These are phyloP conservation scores for Etheostoma cragini DNA, from an alignment of 2,113 vertebrate genomes.

Conservation along the genomic window DNA sequence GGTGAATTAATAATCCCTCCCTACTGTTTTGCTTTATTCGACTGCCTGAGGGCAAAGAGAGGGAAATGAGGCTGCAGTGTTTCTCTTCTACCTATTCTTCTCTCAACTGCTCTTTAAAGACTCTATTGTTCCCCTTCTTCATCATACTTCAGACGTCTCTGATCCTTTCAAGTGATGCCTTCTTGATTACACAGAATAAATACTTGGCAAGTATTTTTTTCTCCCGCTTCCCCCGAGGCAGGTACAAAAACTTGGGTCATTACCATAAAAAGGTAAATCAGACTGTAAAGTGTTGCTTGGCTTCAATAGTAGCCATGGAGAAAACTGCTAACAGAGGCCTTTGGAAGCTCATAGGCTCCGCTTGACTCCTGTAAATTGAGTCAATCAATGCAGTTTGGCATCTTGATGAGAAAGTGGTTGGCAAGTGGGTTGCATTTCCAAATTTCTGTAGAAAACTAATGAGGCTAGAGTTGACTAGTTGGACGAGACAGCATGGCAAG, in stretches of 20 bases:
- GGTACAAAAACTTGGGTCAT: conserved; percentile 67
- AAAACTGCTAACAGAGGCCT: conserved; percentile 71
- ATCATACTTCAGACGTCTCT: conserved; percentile 17
- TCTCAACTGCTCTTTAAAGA: conserved; percentile 48
- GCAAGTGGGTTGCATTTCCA: conserved; percentile 25
- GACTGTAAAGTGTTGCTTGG: conserved; percentile 59
- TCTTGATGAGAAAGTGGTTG: conserved; percentile 55
- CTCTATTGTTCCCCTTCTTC: conserved; percentile 61
- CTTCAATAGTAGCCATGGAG: conserved; percentile 55
- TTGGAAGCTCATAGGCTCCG: conserved; percentile 64
- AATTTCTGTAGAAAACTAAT: background rate
- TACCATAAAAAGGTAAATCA: conserved; percentile 71
- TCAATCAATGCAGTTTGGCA: conserved; percentile 50
- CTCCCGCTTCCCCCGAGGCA: conserved; percentile 34
- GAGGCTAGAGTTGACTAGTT: background rate
- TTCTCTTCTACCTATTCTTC: conserved; percentile 34
- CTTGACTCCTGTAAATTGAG: conserved; percentile 64
- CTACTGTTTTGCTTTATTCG: conserved; percentile 54
- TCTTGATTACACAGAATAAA: conserved; percentile 67
- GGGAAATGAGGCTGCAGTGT: conserved; percentile 32
- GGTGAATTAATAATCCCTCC: conserved; percentile 56
- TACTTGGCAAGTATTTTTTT: conserved; percentile 59
- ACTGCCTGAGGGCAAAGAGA: conserved; percentile 29
- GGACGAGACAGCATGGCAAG: background rate
- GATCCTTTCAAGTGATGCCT: conserved; percentile 63